These are phyloP conservation scores for Drosophila rellima DNA, from an alignment of 2,888 invertebrate genomes.

Conservation along the genomic window DNA sequence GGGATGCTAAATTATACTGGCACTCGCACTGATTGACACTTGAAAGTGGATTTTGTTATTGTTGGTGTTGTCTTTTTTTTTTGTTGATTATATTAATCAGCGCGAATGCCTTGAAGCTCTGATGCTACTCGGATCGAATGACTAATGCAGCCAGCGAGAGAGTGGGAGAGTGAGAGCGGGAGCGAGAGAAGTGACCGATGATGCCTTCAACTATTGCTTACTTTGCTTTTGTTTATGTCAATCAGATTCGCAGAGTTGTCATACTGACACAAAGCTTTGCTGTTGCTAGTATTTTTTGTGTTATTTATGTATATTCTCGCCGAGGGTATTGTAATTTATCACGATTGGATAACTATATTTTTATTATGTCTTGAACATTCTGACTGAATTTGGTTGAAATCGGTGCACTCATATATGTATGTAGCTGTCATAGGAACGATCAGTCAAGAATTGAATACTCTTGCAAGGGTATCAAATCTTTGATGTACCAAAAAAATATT, in stretches of 20 bases:
- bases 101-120: slow-evolving; percentile 35
- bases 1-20: slow-evolving; percentile 32
- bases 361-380: too few species aligned
- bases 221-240: slow-evolving; percentile 52
- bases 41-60: slow-evolving; percentile 53
- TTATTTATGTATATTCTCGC: slow-evolving; percentile 18
- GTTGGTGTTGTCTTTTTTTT: slow-evolving; percentile 29
- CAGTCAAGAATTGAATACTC: neutral
- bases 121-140: slow-evolving; percentile 48
- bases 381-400: too few species aligned
- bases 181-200: neutral
- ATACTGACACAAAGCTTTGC: slow-evolving; percentile 54
- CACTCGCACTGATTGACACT: slow-evolving; percentile 66
- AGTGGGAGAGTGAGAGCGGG: neutral
- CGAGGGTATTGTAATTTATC: neutral
- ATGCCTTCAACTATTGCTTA: slow-evolving; percentile 35
- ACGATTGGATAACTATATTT: too few species aligned
- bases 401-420: too few species aligned
- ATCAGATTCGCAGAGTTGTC: slow-evolving; percentile 58
- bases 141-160: slow-evolving; percentile 49
- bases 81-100: slow-evolving; percentile 56
- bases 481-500: neutral
- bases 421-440: neutral
- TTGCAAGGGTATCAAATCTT: neutral
- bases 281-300: slow-evolving; percentile 54